These are phyloP conservation scores for Hiodon alosoides DNA, from an alignment of 2,113 vertebrate genomes.

Conservation along the genomic window DNA sequence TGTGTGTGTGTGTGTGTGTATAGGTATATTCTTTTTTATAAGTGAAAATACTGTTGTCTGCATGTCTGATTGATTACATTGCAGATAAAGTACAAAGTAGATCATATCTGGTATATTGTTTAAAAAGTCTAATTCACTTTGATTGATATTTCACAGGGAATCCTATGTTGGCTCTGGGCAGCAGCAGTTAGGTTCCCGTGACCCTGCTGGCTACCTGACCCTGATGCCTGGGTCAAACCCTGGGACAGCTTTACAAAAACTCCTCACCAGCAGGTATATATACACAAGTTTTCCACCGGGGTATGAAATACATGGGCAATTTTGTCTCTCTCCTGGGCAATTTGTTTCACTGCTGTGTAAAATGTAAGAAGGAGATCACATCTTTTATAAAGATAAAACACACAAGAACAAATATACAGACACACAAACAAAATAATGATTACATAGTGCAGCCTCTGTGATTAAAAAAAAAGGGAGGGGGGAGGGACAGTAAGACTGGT, in stretches of 20 bases:
- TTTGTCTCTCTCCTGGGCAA: not conserved
- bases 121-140: not conserved
- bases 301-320: not conserved
- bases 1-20: too few species aligned
- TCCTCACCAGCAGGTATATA: slow-evolving; percentile 42
- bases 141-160: slow-evolving; percentile 30
- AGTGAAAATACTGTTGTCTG: too few species aligned
- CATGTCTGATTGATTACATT: not conserved
- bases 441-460: too few species aligned
- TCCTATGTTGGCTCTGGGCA: slow-evolving; percentile 42
- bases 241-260: slow-evolving; percentile 30
- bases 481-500: too few species aligned
- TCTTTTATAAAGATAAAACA: too few species aligned
- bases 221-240: slow-evolving; percentile 29
- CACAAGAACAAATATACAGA: too few species aligned
- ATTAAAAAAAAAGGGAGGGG: too few species aligned
- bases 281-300: not conserved
- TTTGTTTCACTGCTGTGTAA: not conserved
- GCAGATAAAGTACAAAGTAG: not conserved
- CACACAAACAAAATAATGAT: too few species aligned
- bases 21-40: too few species aligned
- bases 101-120: not conserved
- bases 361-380: too few species aligned
- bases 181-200: not conserved
- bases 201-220: slow-evolving; percentile 30